These are phyloP conservation scores for Haliclona indistincta DNA, from an alignment of 37 sponge, comb jelly and placozoan species.

Conservation along the genomic window DNA sequence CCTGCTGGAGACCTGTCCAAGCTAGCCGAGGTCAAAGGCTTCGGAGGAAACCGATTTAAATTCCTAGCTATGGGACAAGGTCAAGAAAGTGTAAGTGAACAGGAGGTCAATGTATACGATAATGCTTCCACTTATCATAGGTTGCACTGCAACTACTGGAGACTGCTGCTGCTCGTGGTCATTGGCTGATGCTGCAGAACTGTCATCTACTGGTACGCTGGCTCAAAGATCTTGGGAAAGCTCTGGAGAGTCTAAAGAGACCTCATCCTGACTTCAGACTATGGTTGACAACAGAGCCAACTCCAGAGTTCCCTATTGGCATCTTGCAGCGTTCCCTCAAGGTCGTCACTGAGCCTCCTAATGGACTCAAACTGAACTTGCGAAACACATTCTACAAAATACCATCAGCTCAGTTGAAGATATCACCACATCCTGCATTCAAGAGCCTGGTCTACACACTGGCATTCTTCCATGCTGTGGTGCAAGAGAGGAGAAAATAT, in stretches of 20 bases:
- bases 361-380: slow-evolving; percentile 96
- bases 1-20: slow-evolving; percentile 97
- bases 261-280: slow-evolving; percentile 99
- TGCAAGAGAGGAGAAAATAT: slow-evolving; percentile 98
- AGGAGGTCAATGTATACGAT: background rate
- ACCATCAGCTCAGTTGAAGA: slow-evolving; percentile 68
- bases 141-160: slow-evolving; percentile 94
- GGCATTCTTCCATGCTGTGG: slow-evolving; percentile 99
- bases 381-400: slow-evolving; percentile 96
- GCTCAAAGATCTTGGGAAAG: slow-evolving; percentile 96
- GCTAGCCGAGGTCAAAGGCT: slow-evolving; percentile 91
- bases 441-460: slow-evolving; percentile 92
- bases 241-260: slow-evolving; percentile 86
- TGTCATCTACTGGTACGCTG: slow-evolving; percentile 95
- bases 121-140: background rate
- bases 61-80: slow-evolving; percentile 99
- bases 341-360: slow-evolving; percentile 99
- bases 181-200: slow-evolving; percentile 99
- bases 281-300: slow-evolving; percentile 98
- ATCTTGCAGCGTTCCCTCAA: slow-evolving; percentile 90
- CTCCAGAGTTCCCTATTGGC: slow-evolving; percentile 96
- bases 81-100: slow-evolving; percentile 82
- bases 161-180: slow-evolving; percentile 91
- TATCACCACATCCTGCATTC: slow-evolving; percentile 91
- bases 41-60: slow-evolving; percentile 97